phyloP scores from a whole-genome alignment of 2,888 invertebrate genomes.

The Corythucha ciliata region DNA sequence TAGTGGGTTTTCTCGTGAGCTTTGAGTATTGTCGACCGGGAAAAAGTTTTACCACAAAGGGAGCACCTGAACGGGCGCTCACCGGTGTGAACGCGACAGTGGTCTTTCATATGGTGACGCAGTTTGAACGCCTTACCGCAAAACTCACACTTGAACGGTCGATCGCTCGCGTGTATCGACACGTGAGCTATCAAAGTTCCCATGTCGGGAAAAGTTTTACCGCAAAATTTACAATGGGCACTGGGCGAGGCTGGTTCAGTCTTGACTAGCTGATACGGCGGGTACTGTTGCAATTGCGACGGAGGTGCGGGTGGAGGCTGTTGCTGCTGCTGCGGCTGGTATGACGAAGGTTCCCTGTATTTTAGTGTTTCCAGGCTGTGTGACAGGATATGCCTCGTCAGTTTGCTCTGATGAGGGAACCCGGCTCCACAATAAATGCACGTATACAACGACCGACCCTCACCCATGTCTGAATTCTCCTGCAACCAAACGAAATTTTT shows the following conservation, averaged over 20 bases:
- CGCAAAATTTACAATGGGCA: constrained; percentile 84
- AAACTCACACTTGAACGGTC: constrained; percentile 88
- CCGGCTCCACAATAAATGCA: constrained; percentile 85
- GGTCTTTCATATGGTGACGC: constrained; percentile 89
- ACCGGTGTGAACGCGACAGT: constrained; percentile 85
- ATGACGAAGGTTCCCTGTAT: constrained; percentile 60
- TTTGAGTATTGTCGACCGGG: constrained; percentile 80
- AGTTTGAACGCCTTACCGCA: constrained; percentile 89
- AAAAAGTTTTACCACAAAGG: constrained; percentile 83
- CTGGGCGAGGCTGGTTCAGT: constrained; percentile 45
- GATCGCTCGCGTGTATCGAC: constrained; percentile 80
- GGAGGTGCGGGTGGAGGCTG: constrained; percentile 47
- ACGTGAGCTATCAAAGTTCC: constrained; percentile 77
- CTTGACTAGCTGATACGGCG: constrained; percentile 49
- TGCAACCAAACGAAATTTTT: constrained; percentile 71
- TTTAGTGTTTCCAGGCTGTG: constrained; percentile 74
- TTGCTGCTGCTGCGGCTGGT: constrained; percentile 45
- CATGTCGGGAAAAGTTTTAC: constrained; percentile 85
- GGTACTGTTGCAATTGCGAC: constrained; percentile 45
- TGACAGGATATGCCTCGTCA: constrained; percentile 79
- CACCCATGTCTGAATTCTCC: constrained; percentile 59
- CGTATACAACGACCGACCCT: constrained; percentile 47
- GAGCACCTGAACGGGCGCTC: constrained; percentile 83
- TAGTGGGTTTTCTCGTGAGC: constrained; percentile 90
- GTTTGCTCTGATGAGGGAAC: constrained; percentile 83